Evolutionary conservation across 2,888 invertebrate species (phyloP).

Genomic region (Eristalis pertinax): DNA sequence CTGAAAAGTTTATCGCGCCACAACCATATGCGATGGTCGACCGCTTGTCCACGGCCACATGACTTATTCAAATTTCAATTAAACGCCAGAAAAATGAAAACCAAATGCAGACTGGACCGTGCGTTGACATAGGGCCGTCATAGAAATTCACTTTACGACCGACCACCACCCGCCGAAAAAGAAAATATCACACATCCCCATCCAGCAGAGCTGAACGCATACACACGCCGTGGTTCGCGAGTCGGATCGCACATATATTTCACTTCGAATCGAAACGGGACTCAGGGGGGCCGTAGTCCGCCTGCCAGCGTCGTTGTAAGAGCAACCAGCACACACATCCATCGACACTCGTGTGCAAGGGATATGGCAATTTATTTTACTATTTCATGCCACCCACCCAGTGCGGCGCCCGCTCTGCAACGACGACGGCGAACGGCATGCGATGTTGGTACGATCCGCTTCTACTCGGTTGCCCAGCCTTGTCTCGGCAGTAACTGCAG

Average conservation of each 20-base stretch:
- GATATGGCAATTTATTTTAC: constrained; percentile 72
- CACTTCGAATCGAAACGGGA: constrained; percentile 54
- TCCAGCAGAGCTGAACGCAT: background rate
- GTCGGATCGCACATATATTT: constrained; percentile 23
- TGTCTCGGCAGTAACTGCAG: constrained; percentile 19
- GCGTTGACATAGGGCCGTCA: constrained; percentile 29
- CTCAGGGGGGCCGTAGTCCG: constrained; percentile 53
- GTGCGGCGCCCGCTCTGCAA: constrained; percentile 25
- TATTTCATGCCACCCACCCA: constrained; percentile 52
- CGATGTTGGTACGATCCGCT: background rate
- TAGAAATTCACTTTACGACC: constrained; percentile 59
- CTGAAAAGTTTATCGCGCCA: background rate
- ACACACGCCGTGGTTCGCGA: constrained; percentile 6
- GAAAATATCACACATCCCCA: constrained; percentile 31
- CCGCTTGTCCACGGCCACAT: background rate
- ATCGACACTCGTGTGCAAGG: constrained; percentile 19
- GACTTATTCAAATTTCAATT: constrained; percentile 70
- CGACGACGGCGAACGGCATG: background rate
- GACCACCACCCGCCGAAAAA: constrained; percentile 31
- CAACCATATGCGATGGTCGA: background rate
- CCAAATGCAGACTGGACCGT: constrained; percentile 10
- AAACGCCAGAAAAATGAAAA: constrained; percentile 51
- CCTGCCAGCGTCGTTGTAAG: constrained; percentile 22
- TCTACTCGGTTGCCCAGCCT: constrained; percentile 15
- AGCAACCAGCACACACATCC: constrained; percentile 42